Conservation (phyloP, 2,888 invertebrate genomes). For the Carterocephalus palaemon region DNA sequence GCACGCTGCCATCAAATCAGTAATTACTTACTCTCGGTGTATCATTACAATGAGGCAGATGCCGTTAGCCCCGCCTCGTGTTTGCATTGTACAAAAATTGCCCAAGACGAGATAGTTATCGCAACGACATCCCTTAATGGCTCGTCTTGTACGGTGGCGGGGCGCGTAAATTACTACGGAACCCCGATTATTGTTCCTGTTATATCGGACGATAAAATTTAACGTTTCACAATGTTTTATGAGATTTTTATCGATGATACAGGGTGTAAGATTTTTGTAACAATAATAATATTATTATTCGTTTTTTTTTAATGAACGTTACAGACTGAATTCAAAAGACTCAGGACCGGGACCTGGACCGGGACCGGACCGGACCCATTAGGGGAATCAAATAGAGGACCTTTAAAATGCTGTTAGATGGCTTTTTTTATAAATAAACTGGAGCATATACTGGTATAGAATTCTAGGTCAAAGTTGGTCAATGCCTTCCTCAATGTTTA, state of each 20-base stretch:
- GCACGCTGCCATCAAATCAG: neutral
- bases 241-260: conserved; percentile 25
- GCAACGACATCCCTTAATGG: conserved; percentile 50
- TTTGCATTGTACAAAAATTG: conserved; percentile 39
- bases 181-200: conserved; percentile 36
- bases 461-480: too few relatives aligned
- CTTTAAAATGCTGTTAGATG: too few relatives aligned
- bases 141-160: conserved; percentile 50
- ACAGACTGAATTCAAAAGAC: too few relatives aligned
- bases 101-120: conserved; percentile 16
- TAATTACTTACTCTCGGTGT: conserved; percentile 10
- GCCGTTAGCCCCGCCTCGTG: conserved; percentile 42
- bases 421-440: too few relatives aligned
- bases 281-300: too few relatives aligned
- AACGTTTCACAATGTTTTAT: conserved; percentile 31
- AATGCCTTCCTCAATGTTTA: too few relatives aligned
- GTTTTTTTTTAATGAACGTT: too few relatives aligned
- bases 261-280: conserved; percentile 24
- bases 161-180: conserved; percentile 44
- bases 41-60: conserved; percentile 13
- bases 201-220: conserved; percentile 34
- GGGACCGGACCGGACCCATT: too few relatives aligned
- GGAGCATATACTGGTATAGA: too few relatives aligned
- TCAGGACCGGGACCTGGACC: too few relatives aligned
- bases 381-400: too few relatives aligned